Percentiles rank a stretch among this genome's conserved stretches.
phyloP scores from a whole-genome alignment of 2,888 invertebrate genomes.

The Dilophus febrilis region DNA sequence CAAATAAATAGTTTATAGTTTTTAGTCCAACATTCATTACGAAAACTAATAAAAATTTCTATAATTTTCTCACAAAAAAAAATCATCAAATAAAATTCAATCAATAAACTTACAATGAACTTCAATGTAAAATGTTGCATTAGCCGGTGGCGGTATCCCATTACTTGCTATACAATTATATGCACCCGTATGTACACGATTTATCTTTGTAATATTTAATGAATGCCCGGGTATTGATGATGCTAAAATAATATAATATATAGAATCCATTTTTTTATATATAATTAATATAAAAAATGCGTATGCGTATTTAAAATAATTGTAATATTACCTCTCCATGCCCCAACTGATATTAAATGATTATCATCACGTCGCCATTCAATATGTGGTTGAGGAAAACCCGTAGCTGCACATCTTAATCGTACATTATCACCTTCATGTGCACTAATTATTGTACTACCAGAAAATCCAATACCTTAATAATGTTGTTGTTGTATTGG shows the following conservation, averaged over 20 bases:
- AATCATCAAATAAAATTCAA: no score
- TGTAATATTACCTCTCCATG: conserved; percentile 40
- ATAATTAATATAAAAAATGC: neutral
- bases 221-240: conserved; percentile 57
- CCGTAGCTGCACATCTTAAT: conserved; percentile 65
- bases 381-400: conserved; percentile 57
- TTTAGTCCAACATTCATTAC: no score
- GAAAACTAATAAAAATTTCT: no score
- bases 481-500: no score
- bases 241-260: conserved; percentile 29
- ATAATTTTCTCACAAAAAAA: no score
- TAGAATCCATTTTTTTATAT: neutral
- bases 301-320: neutral
- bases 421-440: conserved; percentile 66
- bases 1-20: no score
- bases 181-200: conserved; percentile 54
- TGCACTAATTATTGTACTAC: conserved; percentile 58
- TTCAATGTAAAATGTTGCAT: conserved; percentile 66
- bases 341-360: conserved; percentile 41
- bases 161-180: conserved; percentile 65
- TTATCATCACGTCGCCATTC: conserved; percentile 59
- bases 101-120: conserved; percentile 63
- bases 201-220: conserved; percentile 60
- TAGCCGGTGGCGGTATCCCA: conserved; percentile 67
- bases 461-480: no score